Evolutionary conservation across 2,888 invertebrate genomes (phyloP).

Genomic region (Epistrophe grossulariae): DNA sequence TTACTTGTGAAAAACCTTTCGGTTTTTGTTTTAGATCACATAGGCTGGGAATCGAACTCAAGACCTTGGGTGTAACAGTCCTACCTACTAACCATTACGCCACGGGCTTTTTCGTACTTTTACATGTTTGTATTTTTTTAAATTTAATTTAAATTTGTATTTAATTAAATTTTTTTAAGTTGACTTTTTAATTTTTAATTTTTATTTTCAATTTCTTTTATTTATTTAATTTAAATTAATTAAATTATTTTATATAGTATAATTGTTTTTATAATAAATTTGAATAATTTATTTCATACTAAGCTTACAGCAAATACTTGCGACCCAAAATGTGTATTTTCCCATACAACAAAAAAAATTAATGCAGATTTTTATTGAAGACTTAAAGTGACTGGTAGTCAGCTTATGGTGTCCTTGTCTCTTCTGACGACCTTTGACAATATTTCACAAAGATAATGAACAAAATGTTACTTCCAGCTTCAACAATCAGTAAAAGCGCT

Average conservation of each 20-base stretch:
- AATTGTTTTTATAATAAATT: background rate
- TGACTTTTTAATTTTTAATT: too few species aligned
- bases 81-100: too few species aligned
- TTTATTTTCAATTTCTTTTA: too few species aligned
- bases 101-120: too few species aligned
- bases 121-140: too few species aligned
- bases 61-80: too few species aligned
- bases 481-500: conserved; percentile 9
- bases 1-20: too few species aligned
- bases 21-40: too few species aligned
- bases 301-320: background rate
- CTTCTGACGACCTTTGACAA: conserved; percentile 13
- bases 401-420: conserved; percentile 10
- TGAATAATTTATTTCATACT: background rate
- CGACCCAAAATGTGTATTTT: background rate
- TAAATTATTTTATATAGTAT: background rate
- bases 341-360: background rate
- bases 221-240: background rate
- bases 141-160: too few species aligned
- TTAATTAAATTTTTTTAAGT: too few species aligned
- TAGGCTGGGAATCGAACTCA: too few species aligned
- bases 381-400: background rate
- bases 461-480: background rate
- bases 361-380: background rate
- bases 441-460: conserved; percentile 21